Evolutionary conservation across 2,888 invertebrate species (phyloP), one percentile per base, ranked within the genome.

Genomic region (Leucophenga maculata): DNA sequence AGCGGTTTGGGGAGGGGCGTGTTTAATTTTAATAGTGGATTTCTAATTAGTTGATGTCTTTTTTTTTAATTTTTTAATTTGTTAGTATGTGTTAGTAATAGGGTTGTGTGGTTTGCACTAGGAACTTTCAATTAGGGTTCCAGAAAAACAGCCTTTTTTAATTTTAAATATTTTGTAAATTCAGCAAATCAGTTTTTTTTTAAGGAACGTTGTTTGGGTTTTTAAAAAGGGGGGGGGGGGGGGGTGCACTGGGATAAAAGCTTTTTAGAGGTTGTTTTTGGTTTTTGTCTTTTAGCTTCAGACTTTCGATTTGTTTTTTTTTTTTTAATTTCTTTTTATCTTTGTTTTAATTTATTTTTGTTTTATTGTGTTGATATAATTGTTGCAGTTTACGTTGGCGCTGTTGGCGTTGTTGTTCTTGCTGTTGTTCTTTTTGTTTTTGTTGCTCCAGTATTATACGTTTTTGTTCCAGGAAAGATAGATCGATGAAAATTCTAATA

Each of bases 381-480:
- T 85, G 84, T 78, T 86, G 85, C 87, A 86, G 85, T 80, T 85
- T 82, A 75, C 84, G 82, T 81, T 84, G 84, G 72, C 84, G 86
- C 72, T 85, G 86, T 78, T 83, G 83, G 72, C 82, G 85, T 84
- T 87, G 84, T 75, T 85, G 85, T 76, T 87, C 86, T 79, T 87
- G 85, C 84, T 86, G 84, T 80, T 80, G 86, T 77, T 87, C 85
- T 85, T 86, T 86, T 82, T 86, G 86, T 89, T 90, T 90, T 89
- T 91, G 91, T 88, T 91, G 90, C 88, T 91, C 91, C 89, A 91
- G 89, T 83, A 91, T 90, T 89, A 90, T 90, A 87, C 90, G 90
- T 91, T 92, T 92, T 90, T 92, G 91, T 92, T 93, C 92, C 90
- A 93, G 92, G 92, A 93, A 93, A 92, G 93, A 93, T 88, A 93